A percentile compares a stretch with the other conserved stretches of the same genome.
Evolutionary conservation across 2,797 vertebrate species (phyloP).

Genomic region (Lophotriccus pileatus): DNA sequence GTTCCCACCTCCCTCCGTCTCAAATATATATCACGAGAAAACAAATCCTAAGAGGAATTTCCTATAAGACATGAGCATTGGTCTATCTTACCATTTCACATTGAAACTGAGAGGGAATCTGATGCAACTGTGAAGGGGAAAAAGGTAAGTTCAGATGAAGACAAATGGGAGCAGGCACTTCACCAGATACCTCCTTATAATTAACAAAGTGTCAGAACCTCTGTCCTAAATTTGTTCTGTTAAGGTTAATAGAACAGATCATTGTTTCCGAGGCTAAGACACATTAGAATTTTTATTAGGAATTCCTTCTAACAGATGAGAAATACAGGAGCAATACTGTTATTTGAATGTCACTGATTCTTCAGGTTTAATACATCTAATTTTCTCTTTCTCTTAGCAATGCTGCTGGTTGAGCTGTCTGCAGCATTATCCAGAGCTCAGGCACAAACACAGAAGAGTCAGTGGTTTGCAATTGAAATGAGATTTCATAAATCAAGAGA

Average conservation of each 20-base stretch:
- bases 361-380: conserved; percentile 35
- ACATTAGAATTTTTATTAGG: conserved; percentile 27
- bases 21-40: rapidly evolving
- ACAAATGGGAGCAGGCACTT: neutral
- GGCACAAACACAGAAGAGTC: conserved; percentile 8
- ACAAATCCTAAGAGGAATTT: neutral
- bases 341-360: conserved; percentile 45
- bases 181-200: neutral
- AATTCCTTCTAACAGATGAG: conserved; percentile 42
- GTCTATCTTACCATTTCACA: neutral
- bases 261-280: conserved; percentile 17
- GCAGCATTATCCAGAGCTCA: conserved; percentile 8
- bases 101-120: neutral
- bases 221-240: neutral
- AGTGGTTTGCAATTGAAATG: conserved; percentile 43
- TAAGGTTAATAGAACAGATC: conserved; percentile 3
- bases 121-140: neutral
- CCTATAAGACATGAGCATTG: neutral
- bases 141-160: neutral
- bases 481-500: conserved; percentile 51
- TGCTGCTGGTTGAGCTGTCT: conserved; percentile 22
- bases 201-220: conserved; percentile 21
- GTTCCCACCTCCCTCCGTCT: neutral
- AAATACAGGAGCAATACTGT: conserved; percentile 19
- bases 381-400: conserved; percentile 3